Base-by-base conservation (phyloP, 2,888 invertebrate species). In the Tethea ocularis region DNA sequence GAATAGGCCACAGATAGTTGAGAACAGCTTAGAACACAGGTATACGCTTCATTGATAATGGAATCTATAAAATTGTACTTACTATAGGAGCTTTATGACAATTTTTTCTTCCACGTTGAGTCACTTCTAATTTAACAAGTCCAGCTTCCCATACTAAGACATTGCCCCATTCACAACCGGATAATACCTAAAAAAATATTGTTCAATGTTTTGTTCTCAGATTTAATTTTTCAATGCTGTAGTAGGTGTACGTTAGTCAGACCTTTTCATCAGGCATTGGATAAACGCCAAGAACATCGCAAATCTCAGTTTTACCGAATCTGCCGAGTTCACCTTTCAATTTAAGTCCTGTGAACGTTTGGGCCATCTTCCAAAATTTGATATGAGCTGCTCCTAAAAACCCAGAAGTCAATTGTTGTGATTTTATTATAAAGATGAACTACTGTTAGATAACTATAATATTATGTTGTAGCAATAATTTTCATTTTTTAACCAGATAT, bases 311-410 rank as follows among this genome's bases (percentile, higher is more conserved):
- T 88, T 97, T 97, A 1, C 98, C 98, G 83, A 98, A 98, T 77
- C 97, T 94, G 0, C 98, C 98, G n/a, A 97, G 84, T 75, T 96
- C 96, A 1, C 98, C 97, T 86, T 98, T 96, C 8, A 98, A 89
- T 86, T 98, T 98, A 0, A 98, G 88, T 0, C 98, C 98, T 0
- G 98, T 98, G 78, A 98, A 98, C 0, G 98, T 98, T 66, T 94
- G 84, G 0, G 96, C 96, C 96, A 98, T 98, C 93, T 97, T 98
- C 98, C 98, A 98, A 87, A 98, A 98, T 84, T 97, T 97, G 29
- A 97, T 96, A 75, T 97, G 97, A 20, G 95, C 95, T 1, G 95
- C 85, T 11, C 96, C 96, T 95, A 38, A 54, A 56, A 36, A 11
- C 29, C 13, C 22, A 38, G 5, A 10, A 10, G 20, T 5, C 6